phyloP scores from a whole-genome alignment of 2,888 invertebrate species.

The Caenorhabditis sp. region DNA sequence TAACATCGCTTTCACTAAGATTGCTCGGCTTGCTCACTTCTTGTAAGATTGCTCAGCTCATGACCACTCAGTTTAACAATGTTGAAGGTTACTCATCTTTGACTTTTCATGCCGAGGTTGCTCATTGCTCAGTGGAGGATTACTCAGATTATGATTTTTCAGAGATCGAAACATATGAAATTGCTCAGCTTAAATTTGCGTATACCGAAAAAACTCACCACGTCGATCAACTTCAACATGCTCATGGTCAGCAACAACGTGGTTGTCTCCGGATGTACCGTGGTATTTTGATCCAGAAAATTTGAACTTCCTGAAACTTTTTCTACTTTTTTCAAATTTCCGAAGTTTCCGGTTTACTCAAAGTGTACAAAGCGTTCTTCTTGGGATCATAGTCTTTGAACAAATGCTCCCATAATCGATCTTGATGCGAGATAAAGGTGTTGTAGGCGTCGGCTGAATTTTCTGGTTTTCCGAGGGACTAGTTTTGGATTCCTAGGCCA shows the following conservation, averaged over 20 bases:
- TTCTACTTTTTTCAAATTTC: not conserved
- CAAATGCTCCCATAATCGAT: constrained; percentile 38
- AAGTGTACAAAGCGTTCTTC: constrained; percentile 42
- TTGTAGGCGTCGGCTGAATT: constrained; percentile 33
- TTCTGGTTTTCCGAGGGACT: no score
- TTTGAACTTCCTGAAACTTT: constrained; percentile 37
- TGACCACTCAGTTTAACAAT: no score
- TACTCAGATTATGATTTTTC: no score
- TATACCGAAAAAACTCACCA: not conserved
- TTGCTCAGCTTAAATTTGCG: no score
- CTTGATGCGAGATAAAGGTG: constrained; percentile 40
- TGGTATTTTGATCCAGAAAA: constrained; percentile 31
- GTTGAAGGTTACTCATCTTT: no score
- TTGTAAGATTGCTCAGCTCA: no score
- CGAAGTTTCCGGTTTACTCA: constrained; percentile 2
- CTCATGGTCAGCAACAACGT: constrained; percentile 19
- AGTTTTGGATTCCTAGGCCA: no score
- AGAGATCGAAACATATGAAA: no score
- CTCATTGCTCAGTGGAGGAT: no score
- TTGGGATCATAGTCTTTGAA: constrained; percentile 45
- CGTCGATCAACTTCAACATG: constrained; percentile 59
- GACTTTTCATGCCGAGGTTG: no score
- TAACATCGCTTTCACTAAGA: no score
- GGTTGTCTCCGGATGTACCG: constrained; percentile 31
- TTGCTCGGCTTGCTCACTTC: no score